Base-by-base conservation (phyloP, 2,797 vertebrate species). In the Synanceia verrucosa region DNA sequence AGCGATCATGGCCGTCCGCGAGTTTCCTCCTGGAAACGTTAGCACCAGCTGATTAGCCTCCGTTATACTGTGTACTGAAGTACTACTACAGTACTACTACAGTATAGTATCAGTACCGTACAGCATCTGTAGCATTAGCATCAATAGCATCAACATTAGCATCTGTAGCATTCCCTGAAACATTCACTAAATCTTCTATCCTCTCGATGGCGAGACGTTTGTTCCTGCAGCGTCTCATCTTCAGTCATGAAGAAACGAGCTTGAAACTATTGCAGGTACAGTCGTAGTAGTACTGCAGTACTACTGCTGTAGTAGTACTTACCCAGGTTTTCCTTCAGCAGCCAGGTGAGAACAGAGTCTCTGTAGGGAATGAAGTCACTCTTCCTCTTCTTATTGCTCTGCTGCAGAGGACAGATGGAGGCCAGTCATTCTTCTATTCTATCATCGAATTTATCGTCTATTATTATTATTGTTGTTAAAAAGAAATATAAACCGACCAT, bases 311-410 rank as follows among this genome's bases (percentile, higher is more conserved):
- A 29, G 2, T 11, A n/a, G 5, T 10, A 13, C 85, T 74, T 60
- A 96, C 96, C 96, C 83, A 97, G 91, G 84, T 96, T 97, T 65
- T 97, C 96, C 84, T 96, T 96, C 73, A 97, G 93, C 1, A 97
- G 88, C 96, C 96, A 97, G 46, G 96, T 97, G 29, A 97, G 94
- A 14, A 96, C 96, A 0, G 96, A 97, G 86, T 97, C 96, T 80
- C 96, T 93, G 86, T 97, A 97, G 4, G 96, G 96, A 53, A 97
- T 96, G 67, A 96, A 96, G 26, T 96, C 96, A 2, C 94, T 94
- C 62, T 93, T 96, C 87, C 90, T 95, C 90, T 94, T 96, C 90
- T 96, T 97, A 16, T 91, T 96, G 81, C 88, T 88, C 81, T 96
- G 95, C 94, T 96, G 84, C 28, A 46, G 53, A 59, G 16, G 7